Evolutionary conservation across 2,797 vertebrate species (phyloP), one percentile per base, ranked within the genome.

Genomic region (Notoglanidium macrostoma): DNA sequence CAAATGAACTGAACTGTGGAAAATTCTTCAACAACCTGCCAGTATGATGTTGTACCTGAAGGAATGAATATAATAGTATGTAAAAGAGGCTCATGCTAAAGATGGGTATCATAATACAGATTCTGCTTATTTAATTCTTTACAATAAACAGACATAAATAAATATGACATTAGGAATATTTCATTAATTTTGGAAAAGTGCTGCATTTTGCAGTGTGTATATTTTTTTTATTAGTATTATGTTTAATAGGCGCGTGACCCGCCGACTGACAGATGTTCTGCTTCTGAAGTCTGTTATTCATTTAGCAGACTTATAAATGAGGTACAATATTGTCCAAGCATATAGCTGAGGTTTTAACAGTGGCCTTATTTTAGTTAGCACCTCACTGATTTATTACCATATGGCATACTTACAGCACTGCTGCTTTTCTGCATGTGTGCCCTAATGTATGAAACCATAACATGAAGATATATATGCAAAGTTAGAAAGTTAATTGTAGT

Each of bases 221-320:
- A 54, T 54, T 46, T 73, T 54, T 54, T 54, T 76, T 29, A 76
- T 12, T 26, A 51, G 73, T 51, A 74, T 6, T 15, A 29, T 77
- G 74, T 77, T 77, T 77, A 54, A 54, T 77, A 77, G 6, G n/a
- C n/a, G 46, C 26, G 1, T 54, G 26, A 17, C 26, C 73, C 5
- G 17, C n/a, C 2, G n/a, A 17, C n/a, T 80, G 78, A 44, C 55
- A 35, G 78, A 80, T 44, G 32, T 80, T 80, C 61, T 23, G 55
- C 78, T 61, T 44, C 78, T 80, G 10, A 82, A 49, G 59, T 29
- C 44, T 65, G 26, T 65, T 26, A 61, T 61, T 80, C 55, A 80
- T 80, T 61, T 51, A 19, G 21, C 35, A 44, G 77, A 40, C 55
- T 59, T 81, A 59, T 51, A 40, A 79, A 80, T 80, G 57, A 80